Evolutionary conservation across 2,888 invertebrate species (phyloP).

Genomic region (Tetrapedia diversipes): DNA sequence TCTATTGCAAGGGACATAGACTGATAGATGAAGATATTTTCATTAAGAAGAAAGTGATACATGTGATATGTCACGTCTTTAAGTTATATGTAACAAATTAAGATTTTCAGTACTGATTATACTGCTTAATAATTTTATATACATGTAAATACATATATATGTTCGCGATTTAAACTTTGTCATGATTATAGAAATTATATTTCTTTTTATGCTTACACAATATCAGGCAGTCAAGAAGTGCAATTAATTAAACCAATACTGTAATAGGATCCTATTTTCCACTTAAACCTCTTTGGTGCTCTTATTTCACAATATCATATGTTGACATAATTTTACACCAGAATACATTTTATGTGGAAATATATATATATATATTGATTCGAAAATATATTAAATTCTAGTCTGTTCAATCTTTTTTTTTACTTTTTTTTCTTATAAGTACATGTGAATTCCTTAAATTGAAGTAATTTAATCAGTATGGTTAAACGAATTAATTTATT

Average conservation of each 20-base stretch:
- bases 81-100: constrained; percentile 15
- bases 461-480: neutral
- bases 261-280: neutral
- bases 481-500: constrained; percentile 21
- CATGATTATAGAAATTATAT: constrained; percentile 1
- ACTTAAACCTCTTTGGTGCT: neutral
- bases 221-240: constrained; percentile 13
- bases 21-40: constrained; percentile 31
- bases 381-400: constrained; percentile 43
- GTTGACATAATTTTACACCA: constrained; percentile 2
- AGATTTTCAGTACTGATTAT: constrained; percentile 11
- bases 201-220: constrained; percentile 6
- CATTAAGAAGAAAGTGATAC: neutral
- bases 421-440: constrained; percentile 3
- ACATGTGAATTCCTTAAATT: constrained; percentile 5
- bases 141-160: constrained; percentile 4
- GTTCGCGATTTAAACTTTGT: constrained; percentile 9
- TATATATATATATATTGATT: constrained; percentile 15
- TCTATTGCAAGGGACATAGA: constrained; percentile 3
- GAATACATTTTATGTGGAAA: constrained; percentile 16
- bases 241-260: constrained; percentile 25
- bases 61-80: constrained; percentile 9
- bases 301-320: neutral
- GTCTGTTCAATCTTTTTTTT: constrained; percentile 17
- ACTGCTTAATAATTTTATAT: constrained; percentile 26